Evolutionary conservation across 37 sponge, comb jelly and placozoan species (phyloP).

Genomic region (Agelas oroides): DNA sequence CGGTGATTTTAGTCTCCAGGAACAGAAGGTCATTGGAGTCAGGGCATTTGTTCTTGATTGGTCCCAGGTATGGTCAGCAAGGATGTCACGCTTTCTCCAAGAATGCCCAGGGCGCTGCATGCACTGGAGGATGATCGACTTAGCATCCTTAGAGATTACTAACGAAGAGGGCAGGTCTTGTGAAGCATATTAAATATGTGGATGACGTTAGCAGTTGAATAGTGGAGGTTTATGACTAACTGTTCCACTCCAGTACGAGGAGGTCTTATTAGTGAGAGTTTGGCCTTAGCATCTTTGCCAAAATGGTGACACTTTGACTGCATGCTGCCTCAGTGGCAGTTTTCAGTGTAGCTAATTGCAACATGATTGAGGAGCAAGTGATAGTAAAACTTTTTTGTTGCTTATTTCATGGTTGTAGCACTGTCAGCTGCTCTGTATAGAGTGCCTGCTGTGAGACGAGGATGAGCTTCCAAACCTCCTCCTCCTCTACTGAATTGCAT

Average conservation of each 20-base stretch:
- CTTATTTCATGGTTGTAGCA: conserved; percentile 6
- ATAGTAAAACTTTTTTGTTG: background rate
- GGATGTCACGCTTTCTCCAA: too few relatives aligned
- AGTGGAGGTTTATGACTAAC: conserved; percentile 26
- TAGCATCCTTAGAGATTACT: too few relatives aligned
- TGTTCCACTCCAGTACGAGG: conserved; percentile 20
- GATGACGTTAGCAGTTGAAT: conserved; percentile 16
- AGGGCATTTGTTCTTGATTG: too few relatives aligned
- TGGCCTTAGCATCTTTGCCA: background rate
- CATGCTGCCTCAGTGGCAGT: background rate
- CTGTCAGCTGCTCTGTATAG: conserved; percentile 10
- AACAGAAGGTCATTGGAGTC: too few relatives aligned
- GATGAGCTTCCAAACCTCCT: conserved; percentile 5
- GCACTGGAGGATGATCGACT: too few relatives aligned
- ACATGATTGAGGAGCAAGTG: conserved; percentile 16
- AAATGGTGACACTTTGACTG: background rate
- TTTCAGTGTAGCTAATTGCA: conserved; percentile 18
- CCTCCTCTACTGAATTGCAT: background rate
- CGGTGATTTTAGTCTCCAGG: background rate
- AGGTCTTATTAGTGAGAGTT: background rate
- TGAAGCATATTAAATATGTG: background rate
- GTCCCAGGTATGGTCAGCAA: too few relatives aligned
- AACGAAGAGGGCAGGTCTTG: too few relatives aligned
- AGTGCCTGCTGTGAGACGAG: conserved; percentile 9
- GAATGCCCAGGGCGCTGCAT: too few relatives aligned